These are phyloP conservation scores for Helicolenus hilgendorfi DNA, from an alignment of 2,797 vertebrate genomes.

Conservation along the genomic window DNA sequence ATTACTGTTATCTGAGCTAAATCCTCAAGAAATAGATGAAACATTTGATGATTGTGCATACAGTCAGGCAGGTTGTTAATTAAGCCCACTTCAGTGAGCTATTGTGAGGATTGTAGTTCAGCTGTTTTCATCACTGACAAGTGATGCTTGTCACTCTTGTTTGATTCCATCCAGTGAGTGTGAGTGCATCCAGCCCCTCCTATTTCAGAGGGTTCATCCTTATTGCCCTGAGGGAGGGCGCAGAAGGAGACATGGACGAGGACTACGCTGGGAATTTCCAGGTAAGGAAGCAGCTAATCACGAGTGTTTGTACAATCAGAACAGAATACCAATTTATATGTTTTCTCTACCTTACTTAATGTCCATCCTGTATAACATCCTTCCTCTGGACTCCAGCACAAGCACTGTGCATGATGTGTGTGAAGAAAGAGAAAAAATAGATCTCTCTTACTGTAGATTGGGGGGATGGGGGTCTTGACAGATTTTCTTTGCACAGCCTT, in stretches of 20 bases:
- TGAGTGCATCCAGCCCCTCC: conserved; percentile 94
- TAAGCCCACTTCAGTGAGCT: background rate
- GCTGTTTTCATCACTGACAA: background rate
- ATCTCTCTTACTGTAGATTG: background rate
- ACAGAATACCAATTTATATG: background rate
- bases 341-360: background rate
- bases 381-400: background rate
- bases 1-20: background rate
- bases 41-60: background rate
- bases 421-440: background rate
- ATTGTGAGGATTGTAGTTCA: background rate
- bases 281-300: conserved; percentile 85
- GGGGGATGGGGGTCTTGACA: background rate
- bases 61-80: background rate
- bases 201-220: conserved; percentile 98
- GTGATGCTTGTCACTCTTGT: conserved; percentile 41
- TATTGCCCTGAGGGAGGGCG: conserved; percentile 95
- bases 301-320: background rate
- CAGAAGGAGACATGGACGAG: conserved; percentile 96
- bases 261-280: conserved; percentile 96
- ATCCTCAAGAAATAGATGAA: background rate
- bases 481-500: conserved; percentile 28
- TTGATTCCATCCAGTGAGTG: conserved; percentile 89
- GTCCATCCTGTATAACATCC: conserved; percentile 8
- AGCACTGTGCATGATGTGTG: background rate